Conservation (phyloP, 2,888 invertebrate genomes). For the Oscheius sp. region DNA sequence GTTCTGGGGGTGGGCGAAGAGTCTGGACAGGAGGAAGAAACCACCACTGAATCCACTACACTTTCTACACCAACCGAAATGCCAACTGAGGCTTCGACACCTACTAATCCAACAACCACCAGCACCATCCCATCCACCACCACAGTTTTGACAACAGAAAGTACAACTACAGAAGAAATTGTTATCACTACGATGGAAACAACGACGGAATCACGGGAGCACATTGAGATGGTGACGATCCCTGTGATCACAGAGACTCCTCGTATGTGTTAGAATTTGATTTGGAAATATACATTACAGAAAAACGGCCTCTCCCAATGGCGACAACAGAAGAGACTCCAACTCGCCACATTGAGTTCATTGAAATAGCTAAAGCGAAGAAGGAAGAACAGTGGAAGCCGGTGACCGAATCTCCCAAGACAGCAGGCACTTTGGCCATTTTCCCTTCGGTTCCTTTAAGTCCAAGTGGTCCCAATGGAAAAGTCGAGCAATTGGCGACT, state of each 20-base stretch:
- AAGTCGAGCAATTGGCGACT: slow-evolving; percentile 22
- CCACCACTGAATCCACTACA: neutral
- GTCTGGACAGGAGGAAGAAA: neutral
- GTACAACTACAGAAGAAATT: neutral
- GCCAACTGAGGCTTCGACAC: neutral
- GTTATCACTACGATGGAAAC: neutral
- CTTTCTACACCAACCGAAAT: neutral
- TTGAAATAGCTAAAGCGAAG: neutral
- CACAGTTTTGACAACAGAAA: neutral
- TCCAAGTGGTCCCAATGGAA: neutral
- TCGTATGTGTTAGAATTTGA: neutral
- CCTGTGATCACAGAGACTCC: neutral
- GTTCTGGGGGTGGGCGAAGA: neutral
- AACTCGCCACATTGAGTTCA: neutral
- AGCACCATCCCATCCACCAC: slow-evolving; percentile 2
- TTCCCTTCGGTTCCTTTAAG: slow-evolving; percentile 14
- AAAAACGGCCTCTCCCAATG: neutral
- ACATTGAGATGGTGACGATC: slow-evolving; percentile 12
- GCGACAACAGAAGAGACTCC: neutral
- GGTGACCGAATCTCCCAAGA: neutral
- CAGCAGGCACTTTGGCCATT: neutral
- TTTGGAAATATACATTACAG: neutral
- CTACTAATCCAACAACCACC: neutral
- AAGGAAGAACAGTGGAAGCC: slow-evolving; percentile 17
- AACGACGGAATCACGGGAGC: neutral